Conservation (phyloP, 2,113 vertebrate species). For the Misgurnus anguillicaudatus region DNA sequence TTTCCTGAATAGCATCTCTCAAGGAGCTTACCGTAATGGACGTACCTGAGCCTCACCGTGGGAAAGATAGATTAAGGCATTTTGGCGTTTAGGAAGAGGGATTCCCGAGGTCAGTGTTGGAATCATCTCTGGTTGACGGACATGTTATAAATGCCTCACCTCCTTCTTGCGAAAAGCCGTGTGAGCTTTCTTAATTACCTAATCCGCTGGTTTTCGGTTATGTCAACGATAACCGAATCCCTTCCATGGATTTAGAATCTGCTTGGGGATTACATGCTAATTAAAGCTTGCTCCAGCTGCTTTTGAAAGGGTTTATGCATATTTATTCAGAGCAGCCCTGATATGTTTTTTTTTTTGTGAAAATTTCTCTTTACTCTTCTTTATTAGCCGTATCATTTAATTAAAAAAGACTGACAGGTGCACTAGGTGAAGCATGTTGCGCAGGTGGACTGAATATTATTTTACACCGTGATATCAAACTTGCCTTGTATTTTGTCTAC, state of each 20-base stretch:
- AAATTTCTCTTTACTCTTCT: conserved; percentile 2
- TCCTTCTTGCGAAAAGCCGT: neutral
- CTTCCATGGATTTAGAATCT: conserved; percentile 9
- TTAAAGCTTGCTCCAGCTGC: conserved; percentile 33
- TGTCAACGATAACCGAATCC: conserved; percentile 31
- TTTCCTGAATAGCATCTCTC: neutral
- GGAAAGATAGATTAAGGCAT: conserved; percentile 20
- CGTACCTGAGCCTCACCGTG: conserved; percentile 1
- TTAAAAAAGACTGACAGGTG: conserved; percentile 46
- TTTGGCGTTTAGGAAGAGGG: neutral
- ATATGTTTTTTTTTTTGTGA: conserved; percentile 18
- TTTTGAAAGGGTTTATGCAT: conserved; percentile 51
- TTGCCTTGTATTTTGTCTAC: neutral
- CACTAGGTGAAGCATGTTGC: conserved; percentile 13
- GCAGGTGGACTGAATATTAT: neutral
- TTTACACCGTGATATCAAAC: neutral
- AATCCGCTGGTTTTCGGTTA: conserved; percentile 39
- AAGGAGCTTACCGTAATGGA: neutral
- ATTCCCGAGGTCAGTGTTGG: conserved; percentile 19
- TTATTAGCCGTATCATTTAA: conserved; percentile 40
- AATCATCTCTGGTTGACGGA: conserved; percentile 30
- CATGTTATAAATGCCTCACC: neutral
- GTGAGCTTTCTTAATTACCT: conserved; percentile 30
- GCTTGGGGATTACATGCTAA: conserved; percentile 43
- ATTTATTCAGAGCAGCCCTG: conserved; percentile 41